Percentiles rank a stretch among this genome's conserved stretches.
Conservation (phyloP, 2,888 invertebrate genomes). For the Idaea straminata region DNA sequence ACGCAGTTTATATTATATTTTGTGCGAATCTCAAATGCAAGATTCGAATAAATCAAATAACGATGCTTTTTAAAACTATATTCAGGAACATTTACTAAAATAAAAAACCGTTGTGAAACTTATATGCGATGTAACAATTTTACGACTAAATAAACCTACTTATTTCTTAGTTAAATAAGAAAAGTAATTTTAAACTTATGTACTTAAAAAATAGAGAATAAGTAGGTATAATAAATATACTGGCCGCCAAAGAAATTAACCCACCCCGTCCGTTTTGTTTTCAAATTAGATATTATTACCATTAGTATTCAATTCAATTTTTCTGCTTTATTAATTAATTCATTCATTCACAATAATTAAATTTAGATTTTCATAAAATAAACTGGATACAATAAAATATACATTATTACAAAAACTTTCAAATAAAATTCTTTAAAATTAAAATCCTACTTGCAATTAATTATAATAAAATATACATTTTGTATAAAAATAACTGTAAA, state of each 20-base stretch:
- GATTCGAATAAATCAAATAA: constrained; percentile 6
- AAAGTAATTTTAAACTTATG: constrained; percentile 2
- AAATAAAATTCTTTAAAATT: too few relatives aligned
- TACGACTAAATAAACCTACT: constrained; percentile 32
- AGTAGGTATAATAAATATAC: not conserved
- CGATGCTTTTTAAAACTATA: constrained; percentile 43
- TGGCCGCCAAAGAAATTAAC: too few relatives aligned
- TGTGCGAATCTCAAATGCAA: not conserved
- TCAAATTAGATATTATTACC: not conserved
- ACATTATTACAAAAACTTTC: too few relatives aligned
- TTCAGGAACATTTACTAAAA: constrained; percentile 59
- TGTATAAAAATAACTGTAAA: too few relatives aligned
- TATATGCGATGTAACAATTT: constrained; percentile 45
- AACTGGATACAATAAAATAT: too few relatives aligned
- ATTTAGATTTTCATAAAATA: too few relatives aligned
- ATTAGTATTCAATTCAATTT: not conserved
- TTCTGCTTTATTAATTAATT: too few relatives aligned
- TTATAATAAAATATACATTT: too few relatives aligned
- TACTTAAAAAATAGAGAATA: not conserved
- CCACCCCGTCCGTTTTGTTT: too few relatives aligned
- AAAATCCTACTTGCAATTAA: too few relatives aligned
- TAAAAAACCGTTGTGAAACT: constrained; percentile 34
- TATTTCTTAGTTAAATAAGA: constrained; percentile 13
- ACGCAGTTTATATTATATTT: too few relatives aligned
- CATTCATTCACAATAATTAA: too few relatives aligned